phyloP scores from a whole-genome alignment of 2,797 vertebrate genomes.

The Amniataba percoides region DNA sequence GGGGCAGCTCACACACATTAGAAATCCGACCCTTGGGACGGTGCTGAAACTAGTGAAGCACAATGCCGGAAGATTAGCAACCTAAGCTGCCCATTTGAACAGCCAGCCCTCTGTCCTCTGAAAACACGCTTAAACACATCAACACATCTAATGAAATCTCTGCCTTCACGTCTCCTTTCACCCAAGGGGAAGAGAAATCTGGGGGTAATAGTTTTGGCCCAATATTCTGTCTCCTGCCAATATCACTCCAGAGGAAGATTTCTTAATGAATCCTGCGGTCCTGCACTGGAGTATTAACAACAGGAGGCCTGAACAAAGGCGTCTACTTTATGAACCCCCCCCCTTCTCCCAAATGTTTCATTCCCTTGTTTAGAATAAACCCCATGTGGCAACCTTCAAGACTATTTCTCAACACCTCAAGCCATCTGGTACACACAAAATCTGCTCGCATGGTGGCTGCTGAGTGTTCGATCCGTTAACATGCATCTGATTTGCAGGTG shows the following conservation, averaged over 20 bases:
- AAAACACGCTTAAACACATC: conserved; percentile 44
- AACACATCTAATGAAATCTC: conserved; percentile 61
- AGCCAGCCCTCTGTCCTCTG: conserved; percentile 51
- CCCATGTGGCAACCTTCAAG: conserved; percentile 9
- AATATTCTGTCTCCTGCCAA: conserved; percentile 18
- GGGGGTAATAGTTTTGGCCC: conserved; percentile 16
- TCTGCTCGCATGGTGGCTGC: background rate
- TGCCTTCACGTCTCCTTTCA: conserved; percentile 32
- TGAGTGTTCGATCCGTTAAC: conserved; percentile 37
- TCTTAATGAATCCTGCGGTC: conserved; percentile 43
- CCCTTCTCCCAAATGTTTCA: conserved; percentile 12
- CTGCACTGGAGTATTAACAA: conserved; percentile 22
- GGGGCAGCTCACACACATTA: conserved; percentile 26
- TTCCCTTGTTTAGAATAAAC: conserved; percentile 35
- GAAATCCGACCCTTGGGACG: conserved; percentile 55
- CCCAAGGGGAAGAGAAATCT: conserved; percentile 18
- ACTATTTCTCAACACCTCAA: conserved; percentile 22
- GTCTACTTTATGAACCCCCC: conserved; percentile 25
- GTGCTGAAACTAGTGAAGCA: conserved; percentile 50
- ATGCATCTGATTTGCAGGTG: conserved; percentile 85
- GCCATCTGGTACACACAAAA: conserved; percentile 12
- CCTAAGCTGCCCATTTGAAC: conserved; percentile 53
- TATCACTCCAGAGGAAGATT: conserved; percentile 25
- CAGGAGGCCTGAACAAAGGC: conserved; percentile 35
- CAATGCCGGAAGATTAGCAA: conserved; percentile 59